Evolutionary conservation across 1,140 invertebrate genomes (phyloP).

Genomic region (Drosophila bipectinata): DNA sequence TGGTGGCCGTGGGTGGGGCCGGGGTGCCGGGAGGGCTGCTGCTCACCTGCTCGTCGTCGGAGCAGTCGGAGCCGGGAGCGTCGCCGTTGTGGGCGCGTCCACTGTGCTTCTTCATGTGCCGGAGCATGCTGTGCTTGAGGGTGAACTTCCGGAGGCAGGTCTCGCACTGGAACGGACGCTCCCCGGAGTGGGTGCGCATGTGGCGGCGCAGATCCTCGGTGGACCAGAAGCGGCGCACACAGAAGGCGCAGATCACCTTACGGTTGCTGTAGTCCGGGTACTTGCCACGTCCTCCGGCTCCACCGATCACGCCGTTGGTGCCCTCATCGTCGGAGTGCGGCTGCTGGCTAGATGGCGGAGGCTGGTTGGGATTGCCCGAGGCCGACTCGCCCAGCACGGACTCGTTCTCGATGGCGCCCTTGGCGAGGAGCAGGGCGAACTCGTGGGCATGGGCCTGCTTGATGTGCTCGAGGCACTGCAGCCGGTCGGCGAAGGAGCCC

Average conservation of each 20-base stretch:
- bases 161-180: slow-evolving; percentile 89
- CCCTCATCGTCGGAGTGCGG: slow-evolving; percentile 65
- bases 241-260: slow-evolving; percentile 96
- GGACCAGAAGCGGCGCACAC: slow-evolving; percentile 96
- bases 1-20: slow-evolving; percentile 13
- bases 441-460: slow-evolving; percentile 89
- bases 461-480: slow-evolving; percentile 93
- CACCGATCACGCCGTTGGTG: slow-evolving; percentile 6
- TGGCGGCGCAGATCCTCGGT: slow-evolving; percentile 95
- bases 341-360: slow-evolving; percentile 60
- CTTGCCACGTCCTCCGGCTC: slow-evolving; percentile 84
- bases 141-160: slow-evolving; percentile 93
- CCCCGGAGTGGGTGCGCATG: slow-evolving; percentile 95
- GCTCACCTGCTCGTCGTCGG: slow-evolving; percentile 84
- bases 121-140: slow-evolving; percentile 96
- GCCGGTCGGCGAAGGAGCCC: slow-evolving; percentile 90
- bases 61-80: slow-evolving; percentile 70
- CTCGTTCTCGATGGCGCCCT: slow-evolving; percentile 90
- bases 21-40: slow-evolving; percentile 47
- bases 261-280: slow-evolving; percentile 94
- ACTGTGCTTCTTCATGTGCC: slow-evolving; percentile 93
- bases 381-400: slow-evolving; percentile 17
- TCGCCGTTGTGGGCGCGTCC: slow-evolving; percentile 83
- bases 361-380: slow-evolving; percentile 20
- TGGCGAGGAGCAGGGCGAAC: slow-evolving; percentile 90